Base-by-base conservation (phyloP, 2,888 invertebrate species). In the Pelosia muscerda region DNA sequence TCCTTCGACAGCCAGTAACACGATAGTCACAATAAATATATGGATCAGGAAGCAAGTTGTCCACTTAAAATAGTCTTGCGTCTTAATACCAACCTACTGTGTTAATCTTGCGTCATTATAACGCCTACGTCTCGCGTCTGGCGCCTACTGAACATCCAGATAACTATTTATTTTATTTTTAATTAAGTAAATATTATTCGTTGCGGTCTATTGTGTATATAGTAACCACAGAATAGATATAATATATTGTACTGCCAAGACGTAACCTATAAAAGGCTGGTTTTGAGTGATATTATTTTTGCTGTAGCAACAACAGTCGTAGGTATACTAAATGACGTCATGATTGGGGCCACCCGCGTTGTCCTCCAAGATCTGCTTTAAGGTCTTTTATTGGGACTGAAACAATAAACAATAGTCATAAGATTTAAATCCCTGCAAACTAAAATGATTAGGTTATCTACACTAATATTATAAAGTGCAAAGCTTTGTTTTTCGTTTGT, bases 111-210 rank as follows among this genome's bases (percentile, higher is more conserved):
- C 71, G 73, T 71, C 79, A 80, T 81, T 79, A 80, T 72, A 73
- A 68, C 75, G 77, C 70, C 66, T 68, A 72, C 63, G 75, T 66
- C 81, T 83, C 88, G 88, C 87, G 89, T 66, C 81, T 83, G 89
- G 88, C 87, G 89, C 88, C 88, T 53, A 61, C n/a, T 42, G 19
- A 10, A 26, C 78, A 87, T 86, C 88, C 86, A 87, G 87, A 86
- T 86, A 55, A 63, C 62, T 66, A 74, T 74, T 42, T 80, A 81
- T 84, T 85, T 83, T 82, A 84, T 83, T 85, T 38, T 85, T 79
- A 84, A 83, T 84, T 83, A 77, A 63, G 23, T 49, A 31, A 81
- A 73, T 71, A 72, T 69, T 59, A 65, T 73, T 57, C 25, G 28
- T 26, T 62, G 31, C 22, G 53, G 54, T 22, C 31, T 54, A 54